Percentiles rank a stretch among this genome's conserved stretches.
Evolutionary conservation across 2,797 vertebrate genomes (phyloP).

Genomic region (Acanthornis magna): DNA sequence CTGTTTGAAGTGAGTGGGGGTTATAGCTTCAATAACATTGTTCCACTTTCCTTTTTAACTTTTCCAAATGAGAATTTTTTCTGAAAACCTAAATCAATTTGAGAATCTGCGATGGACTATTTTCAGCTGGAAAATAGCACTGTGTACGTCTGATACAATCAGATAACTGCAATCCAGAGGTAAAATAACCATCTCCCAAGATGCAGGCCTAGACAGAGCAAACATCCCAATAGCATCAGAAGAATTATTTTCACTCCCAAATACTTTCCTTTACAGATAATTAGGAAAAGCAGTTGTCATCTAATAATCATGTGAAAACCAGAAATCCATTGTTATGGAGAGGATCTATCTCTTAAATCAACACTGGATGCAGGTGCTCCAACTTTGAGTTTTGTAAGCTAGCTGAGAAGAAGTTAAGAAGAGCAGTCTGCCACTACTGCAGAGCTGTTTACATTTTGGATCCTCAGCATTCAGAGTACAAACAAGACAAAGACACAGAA

Average conservation of each 20-base stretch:
- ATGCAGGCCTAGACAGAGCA: neutral
- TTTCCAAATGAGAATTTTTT: neutral
- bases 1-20: neutral
- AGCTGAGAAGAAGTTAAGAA: neutral
- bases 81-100: neutral
- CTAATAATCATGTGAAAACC: neutral
- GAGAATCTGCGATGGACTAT: neutral
- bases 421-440: neutral
- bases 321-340: neutral
- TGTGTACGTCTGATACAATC: neutral
- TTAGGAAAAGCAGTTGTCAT: neutral
- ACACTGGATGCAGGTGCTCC: neutral
- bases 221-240: neutral
- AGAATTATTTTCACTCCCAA: neutral
- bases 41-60: neutral
- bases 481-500: neutral
- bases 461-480: neutral
- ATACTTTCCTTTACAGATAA: neutral
- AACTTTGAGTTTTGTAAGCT: neutral
- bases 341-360: neutral
- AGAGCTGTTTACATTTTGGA: neutral
- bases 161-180: neutral
- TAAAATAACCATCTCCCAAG: neutral
- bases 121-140: neutral
- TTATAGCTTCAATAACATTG: neutral